These are phyloP conservation scores for Ephialtes manifestator DNA, from an alignment of 2,888 invertebrate species.

Conservation along the genomic window DNA sequence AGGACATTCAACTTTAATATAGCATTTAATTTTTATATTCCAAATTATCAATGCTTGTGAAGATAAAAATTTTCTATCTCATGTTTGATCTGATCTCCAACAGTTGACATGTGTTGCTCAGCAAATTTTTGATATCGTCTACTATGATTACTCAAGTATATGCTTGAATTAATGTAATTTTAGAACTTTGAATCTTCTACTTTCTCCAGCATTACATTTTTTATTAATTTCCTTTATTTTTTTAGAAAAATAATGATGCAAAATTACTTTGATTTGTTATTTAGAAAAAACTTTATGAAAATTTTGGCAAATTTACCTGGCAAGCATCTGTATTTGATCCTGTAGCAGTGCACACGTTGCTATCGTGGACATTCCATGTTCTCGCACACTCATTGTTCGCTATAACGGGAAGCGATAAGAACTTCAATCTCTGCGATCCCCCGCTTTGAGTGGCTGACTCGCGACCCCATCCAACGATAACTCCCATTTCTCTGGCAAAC, in stretches of 20 bases:
- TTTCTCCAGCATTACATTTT: no score
- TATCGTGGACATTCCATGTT: constrained; percentile 66
- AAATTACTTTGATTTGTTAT: no score
- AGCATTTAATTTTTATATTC: no score
- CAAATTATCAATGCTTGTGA: no score
- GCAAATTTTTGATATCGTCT: no score
- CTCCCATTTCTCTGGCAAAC: constrained; percentile 32
- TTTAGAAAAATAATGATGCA: not conserved
- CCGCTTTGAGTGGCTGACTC: constrained; percentile 13
- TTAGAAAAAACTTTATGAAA: not conserved
- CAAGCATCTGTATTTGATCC: constrained; percentile 70
- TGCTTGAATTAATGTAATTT: no score
- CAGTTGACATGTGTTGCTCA: no score
- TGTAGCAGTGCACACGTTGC: constrained; percentile 73
- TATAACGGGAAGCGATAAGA: constrained; percentile 69
- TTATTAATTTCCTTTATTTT: not conserved
- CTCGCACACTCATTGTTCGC: constrained; percentile 60
- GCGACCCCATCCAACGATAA: constrained; percentile 75
- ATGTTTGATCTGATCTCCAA: no score
- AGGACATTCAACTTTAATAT: no score
- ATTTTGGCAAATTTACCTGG: constrained; percentile 69
- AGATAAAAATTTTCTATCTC: no score
- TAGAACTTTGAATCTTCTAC: no score
- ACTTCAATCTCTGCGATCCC: constrained; percentile 68
- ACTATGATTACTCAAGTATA: no score